phyloP scores from a whole-genome alignment of 2,797 vertebrate genomes.

The Anniella stebbinsi region DNA sequence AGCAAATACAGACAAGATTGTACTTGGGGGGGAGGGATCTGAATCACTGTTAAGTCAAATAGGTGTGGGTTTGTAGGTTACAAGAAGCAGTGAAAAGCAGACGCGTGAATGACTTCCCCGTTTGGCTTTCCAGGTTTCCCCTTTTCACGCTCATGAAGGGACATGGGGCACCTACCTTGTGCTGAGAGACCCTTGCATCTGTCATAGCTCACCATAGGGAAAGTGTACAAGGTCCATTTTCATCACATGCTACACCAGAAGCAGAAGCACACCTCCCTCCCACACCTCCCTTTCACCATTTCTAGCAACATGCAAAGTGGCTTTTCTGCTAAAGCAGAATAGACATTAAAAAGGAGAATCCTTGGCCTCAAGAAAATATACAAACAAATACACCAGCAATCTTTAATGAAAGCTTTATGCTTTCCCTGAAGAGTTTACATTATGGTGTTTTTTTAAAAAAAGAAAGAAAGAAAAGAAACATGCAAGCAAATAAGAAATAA shows the following conservation, averaged over 20 bases:
- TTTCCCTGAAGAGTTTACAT: not conserved
- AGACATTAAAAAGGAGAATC: not conserved
- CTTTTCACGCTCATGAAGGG: not conserved
- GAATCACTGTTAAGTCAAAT: not conserved
- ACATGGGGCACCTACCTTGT: not conserved
- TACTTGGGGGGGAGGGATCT: not conserved
- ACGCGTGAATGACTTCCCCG: not conserved
- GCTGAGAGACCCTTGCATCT: not conserved
- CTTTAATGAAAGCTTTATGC: not conserved
- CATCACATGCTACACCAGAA: not conserved
- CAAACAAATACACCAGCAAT: not conserved
- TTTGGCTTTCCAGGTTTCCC: not conserved
- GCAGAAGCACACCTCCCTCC: not conserved
- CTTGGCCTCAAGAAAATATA: slow-evolving; percentile 1
- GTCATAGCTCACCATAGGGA: not conserved
- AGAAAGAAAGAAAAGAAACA: not conserved
- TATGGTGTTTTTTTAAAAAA: not conserved
- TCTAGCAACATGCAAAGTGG: not conserved
- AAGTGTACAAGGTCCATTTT: not conserved
- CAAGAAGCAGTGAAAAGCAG: not conserved
- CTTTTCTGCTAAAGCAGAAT: not conserved
- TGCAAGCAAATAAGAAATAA: not conserved
- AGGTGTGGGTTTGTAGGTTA: not conserved
- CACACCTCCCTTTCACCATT: not conserved
- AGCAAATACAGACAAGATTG: not conserved